Base-by-base conservation (phyloP, 2,113 vertebrate genomes). In the Ardeotis arabs region DNA sequence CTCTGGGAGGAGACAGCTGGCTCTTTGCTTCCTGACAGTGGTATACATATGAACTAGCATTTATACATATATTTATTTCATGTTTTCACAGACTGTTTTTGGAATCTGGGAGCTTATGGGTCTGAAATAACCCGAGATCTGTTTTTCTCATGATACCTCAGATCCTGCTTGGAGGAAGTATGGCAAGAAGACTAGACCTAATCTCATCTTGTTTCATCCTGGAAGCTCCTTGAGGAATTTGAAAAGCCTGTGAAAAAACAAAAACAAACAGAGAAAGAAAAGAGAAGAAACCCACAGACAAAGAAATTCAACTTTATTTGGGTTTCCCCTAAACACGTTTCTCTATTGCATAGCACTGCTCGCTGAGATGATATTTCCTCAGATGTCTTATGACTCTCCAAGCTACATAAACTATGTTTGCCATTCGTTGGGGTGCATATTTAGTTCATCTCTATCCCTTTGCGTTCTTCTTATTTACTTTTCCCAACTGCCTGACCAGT, bases 131-230 rank as follows among this genome's bases (percentile, higher is more conserved):
- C 5, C 20, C 14, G 0, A 88, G 27, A 41, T 59, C 87, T 93
- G 55, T 77, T 96, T 94, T 77, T 81, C 56, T 93, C 56, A 58
- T 90, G 82, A 80, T 86, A 70, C 21, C 17, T 92, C 39, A 68
- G 47, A 72, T 81, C 10, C 56, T 78, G 35, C 52, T 75, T 86
- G 64, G 29, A 95, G 72, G 55, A 92, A 90, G 41, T 39, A 81
- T 0, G 4, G 37, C 55, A 80, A 91, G 69, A 75, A 75, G 55
- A 63, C 50, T 16, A 80, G 72, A 88, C 39, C 18, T 84, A n/a
- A 77, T 73, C 37, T 90, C 25, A 66, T 90, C 5, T 62, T n/a
- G 63, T 75, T 79, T 81, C 58, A 84, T 68, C 44, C 45, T 79
- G 31, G 45, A 90, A 87, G 28, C 6, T 85, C 24, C 87, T 80